Conservation (phyloP, 1,140 invertebrate genomes). For the Zaprionus ornatus region DNA sequence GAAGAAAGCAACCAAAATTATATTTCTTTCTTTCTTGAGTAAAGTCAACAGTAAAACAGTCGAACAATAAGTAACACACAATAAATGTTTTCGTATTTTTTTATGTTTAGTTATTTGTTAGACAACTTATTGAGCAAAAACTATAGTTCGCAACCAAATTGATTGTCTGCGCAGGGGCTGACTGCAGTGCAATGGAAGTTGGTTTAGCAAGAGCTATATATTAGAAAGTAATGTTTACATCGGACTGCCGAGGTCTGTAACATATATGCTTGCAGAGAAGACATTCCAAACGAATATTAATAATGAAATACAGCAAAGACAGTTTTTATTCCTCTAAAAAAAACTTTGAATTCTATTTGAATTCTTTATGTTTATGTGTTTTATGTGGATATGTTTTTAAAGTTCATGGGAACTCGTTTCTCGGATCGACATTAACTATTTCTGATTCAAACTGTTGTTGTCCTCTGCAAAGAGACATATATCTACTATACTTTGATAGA, state of each 20-base stretch:
- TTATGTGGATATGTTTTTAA: neutral
- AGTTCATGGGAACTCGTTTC: neutral
- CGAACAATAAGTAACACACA: neutral
- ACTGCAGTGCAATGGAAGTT: constrained; percentile 27
- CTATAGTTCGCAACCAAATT: constrained; percentile 35
- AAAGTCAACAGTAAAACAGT: neutral
- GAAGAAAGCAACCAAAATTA: neutral
- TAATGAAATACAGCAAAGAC: no score
- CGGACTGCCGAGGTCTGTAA: neutral
- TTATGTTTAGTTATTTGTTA: neutral
- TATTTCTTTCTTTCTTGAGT: neutral
- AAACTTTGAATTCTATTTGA: no score
- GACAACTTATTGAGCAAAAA: neutral
- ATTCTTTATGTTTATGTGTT: no score
- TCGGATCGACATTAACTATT: neutral
- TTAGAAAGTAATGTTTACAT: neutral
- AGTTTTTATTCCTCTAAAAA: no score
- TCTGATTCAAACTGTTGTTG: neutral
- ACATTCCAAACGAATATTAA: neutral
- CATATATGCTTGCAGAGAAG: neutral
- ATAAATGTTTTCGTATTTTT: neutral
- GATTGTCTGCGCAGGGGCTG: constrained; percentile 37
- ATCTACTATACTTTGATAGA: neutral
- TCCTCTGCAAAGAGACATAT: neutral
- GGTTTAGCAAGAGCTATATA: neutral